Percentiles rank a stretch among this genome's conserved stretches.
Evolutionary conservation across 2,888 invertebrate genomes (phyloP).

Genomic region (Oithona nana): DNA sequence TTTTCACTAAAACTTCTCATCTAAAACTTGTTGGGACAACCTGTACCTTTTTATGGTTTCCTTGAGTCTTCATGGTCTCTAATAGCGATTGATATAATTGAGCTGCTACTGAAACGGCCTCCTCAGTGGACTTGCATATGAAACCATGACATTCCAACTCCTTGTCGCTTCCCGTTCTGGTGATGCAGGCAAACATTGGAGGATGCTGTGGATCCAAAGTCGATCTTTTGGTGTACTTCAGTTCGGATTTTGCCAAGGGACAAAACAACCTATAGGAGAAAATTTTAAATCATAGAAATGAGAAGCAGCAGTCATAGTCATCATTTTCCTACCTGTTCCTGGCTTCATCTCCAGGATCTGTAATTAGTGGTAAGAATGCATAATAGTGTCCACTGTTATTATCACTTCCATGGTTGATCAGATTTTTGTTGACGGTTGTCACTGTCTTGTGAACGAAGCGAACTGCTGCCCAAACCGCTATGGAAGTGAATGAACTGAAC

Average conservation of each 20-base stretch:
- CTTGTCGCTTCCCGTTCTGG: slow-evolving; percentile 41
- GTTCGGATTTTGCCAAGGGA: slow-evolving; percentile 29
- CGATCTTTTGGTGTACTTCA: slow-evolving; percentile 30
- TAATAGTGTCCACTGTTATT: slow-evolving; percentile 33
- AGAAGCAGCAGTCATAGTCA: background rate
- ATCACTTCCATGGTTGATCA: background rate
- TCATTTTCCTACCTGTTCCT: slow-evolving; percentile 12
- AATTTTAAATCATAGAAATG: background rate
- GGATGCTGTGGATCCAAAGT: slow-evolving; percentile 35
- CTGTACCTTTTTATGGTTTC: slow-evolving; percentile 8
- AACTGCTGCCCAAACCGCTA: slow-evolving; percentile 81
- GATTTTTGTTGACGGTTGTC: background rate
- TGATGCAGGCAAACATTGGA: slow-evolving; percentile 69
- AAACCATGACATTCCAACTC: slow-evolving; percentile 75
- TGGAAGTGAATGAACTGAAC: slow-evolving; percentile 64
- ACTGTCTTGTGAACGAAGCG: slow-evolving; percentile 44
- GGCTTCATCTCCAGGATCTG: slow-evolving; percentile 38
- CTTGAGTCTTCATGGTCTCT: slow-evolving; percentile 45
- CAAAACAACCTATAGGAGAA: background rate
- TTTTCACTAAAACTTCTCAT: background rate
- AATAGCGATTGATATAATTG: slow-evolving; percentile 60
- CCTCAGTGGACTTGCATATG: slow-evolving; percentile 69
- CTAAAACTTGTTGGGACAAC: too few relatives aligned
- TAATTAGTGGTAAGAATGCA: slow-evolving; percentile 64
- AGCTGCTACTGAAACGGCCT: slow-evolving; percentile 79